A percentile compares a stretch with the other conserved stretches of the same genome.
phyloP scores from a whole-genome alignment of 92 coral and sea anemone species.

The Diadumene lineata region DNA sequence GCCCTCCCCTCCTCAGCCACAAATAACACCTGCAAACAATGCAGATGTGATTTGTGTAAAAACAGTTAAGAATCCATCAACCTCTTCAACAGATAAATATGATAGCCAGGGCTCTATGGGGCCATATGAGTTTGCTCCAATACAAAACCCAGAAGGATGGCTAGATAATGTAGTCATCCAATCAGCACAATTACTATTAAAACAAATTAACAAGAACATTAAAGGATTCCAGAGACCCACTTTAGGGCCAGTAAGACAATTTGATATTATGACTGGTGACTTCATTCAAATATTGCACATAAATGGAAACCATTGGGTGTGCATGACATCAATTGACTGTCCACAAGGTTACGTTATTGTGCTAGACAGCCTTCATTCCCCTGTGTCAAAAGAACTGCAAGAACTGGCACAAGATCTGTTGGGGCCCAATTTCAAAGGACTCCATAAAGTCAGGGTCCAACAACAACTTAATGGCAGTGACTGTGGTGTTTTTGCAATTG shows the following conservation, averaged over 20 bases:
- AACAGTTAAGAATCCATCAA: conserved; percentile 16
- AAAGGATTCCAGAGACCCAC: conserved; percentile 51
- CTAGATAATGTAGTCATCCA: conserved; percentile 48
- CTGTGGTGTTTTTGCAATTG: conserved; percentile 46
- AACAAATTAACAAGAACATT: conserved; percentile 39
- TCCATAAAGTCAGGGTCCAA: conserved; percentile 39
- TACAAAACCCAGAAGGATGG: conserved; percentile 42
- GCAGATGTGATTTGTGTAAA: conserved; percentile 30
- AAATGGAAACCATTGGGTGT: too few relatives aligned
- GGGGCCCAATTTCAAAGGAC: conserved; percentile 25
- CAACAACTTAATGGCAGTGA: too few relatives aligned
- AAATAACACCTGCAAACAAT: neutral
- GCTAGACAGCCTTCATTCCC: too few relatives aligned
- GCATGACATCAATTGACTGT: conserved; percentile 54
- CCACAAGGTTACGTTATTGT: conserved; percentile 36
- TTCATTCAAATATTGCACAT: too few relatives aligned
- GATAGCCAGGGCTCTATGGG: conserved; percentile 19
- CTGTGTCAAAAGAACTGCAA: too few relatives aligned
- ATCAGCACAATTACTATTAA: conserved; percentile 33
- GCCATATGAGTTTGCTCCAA: conserved; percentile 36
- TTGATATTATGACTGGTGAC: too few relatives aligned
- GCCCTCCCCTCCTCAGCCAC: neutral
- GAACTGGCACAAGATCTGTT: conserved; percentile 23
- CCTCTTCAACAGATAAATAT: conserved; percentile 26
- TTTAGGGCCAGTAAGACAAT: conserved; percentile 36